These are phyloP conservation scores for Clunio marinus DNA, from an alignment of 2,888 invertebrate species.

Conservation along the genomic window DNA sequence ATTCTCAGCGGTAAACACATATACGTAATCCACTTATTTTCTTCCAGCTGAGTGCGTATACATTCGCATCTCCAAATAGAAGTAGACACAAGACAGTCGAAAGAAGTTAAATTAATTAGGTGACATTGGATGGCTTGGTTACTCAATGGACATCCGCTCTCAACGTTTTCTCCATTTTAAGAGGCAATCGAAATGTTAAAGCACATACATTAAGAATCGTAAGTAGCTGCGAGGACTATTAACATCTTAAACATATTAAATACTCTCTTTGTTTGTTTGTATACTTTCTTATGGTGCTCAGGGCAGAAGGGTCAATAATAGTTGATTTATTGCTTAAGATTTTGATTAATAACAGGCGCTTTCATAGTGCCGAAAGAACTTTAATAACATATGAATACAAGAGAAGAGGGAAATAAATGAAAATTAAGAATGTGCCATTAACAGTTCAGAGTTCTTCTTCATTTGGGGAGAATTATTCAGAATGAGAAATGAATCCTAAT, in stretches of 20 bases:
- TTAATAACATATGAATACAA: conserved; percentile 12
- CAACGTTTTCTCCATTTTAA: not conserved
- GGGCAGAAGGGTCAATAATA: conserved; percentile 33
- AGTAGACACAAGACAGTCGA: not conserved
- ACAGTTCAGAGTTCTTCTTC: not conserved
- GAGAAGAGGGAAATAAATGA: conserved; percentile 14
- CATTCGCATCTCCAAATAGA: no score
- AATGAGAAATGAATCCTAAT: conserved; percentile 18
- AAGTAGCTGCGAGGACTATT: conserved; percentile 35
- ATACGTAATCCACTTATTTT: conserved; percentile 26
- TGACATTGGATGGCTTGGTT: conserved; percentile 5
- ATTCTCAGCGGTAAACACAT: not conserved
- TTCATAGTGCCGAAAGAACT: conserved; percentile 10
- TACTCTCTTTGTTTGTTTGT: not conserved
- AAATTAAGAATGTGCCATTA: conserved; percentile 38
- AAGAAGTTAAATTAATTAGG: conserved; percentile 35
- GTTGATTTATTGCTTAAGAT: conserved; percentile 37
- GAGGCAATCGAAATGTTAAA: not conserved
- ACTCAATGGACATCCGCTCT: no score
- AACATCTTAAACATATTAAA: conserved; percentile 37
- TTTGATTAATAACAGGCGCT: conserved; percentile 32
- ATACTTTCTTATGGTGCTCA: not conserved
- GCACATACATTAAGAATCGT: conserved; percentile 24
- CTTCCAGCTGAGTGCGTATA: conserved; percentile 27
- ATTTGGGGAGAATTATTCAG: not conserved